Conservation (phyloP, 2,888 invertebrate genomes). For the Calliphora vomitoria region DNA sequence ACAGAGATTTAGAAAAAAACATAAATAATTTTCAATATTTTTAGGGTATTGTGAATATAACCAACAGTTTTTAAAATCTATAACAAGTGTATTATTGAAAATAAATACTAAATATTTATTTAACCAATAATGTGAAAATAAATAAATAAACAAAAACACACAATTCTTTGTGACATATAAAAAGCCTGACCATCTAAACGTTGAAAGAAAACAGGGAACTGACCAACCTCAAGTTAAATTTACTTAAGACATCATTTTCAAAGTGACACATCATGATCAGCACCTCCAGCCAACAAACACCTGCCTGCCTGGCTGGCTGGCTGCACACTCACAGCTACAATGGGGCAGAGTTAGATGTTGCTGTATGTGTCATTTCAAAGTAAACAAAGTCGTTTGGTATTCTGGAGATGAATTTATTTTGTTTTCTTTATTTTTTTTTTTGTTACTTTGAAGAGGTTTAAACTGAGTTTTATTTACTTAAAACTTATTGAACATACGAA, state of each 20-base stretch:
- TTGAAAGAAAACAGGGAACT: slow-evolving; percentile 75
- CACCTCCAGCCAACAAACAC: slow-evolving; percentile 17
- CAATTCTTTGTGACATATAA: background rate
- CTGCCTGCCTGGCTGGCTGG: background rate
- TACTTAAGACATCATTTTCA: slow-evolving; percentile 74
- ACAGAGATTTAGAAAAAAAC: slow-evolving; percentile 54
- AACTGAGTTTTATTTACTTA: slow-evolving; percentile 61
- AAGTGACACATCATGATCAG: slow-evolving; percentile 59
- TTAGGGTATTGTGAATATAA: too few relatives aligned
- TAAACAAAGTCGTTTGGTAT: slow-evolving; percentile 41
- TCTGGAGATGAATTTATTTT: slow-evolving; percentile 8
- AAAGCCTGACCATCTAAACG: slow-evolving; percentile 8
- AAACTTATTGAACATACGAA: slow-evolving; percentile 63
- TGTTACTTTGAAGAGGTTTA: slow-evolving; percentile 40
- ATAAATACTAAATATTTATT: slow-evolving; percentile 68
- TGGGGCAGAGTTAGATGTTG: slow-evolving; percentile 34
- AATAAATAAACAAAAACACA: slow-evolving; percentile 38
- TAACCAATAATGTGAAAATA: slow-evolving; percentile 39
- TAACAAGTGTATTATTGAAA: slow-evolving; percentile 67
- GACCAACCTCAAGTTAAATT: slow-evolving; percentile 81
- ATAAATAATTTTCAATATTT: slow-evolving; percentile 36
- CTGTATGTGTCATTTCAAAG: slow-evolving; percentile 64
- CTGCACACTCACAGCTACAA: background rate
- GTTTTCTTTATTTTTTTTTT: slow-evolving; percentile 3
- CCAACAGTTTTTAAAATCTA: background rate